Evolutionary conservation across 2,113 vertebrate genomes (phyloP).

Genomic region (Corvus hawaiiensis): DNA sequence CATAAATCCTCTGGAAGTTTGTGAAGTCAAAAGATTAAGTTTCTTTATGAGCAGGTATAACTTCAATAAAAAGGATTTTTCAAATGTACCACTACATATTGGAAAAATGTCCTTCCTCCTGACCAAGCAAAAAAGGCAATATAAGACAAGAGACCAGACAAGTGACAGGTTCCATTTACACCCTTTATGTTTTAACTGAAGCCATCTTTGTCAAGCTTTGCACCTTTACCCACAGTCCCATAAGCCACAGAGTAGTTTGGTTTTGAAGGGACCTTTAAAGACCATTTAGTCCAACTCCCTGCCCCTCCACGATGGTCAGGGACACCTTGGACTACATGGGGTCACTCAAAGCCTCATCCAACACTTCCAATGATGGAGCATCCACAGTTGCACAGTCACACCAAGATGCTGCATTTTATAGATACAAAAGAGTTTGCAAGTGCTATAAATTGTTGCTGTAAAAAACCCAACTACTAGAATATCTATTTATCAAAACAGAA

Average conservation of each 20-base stretch:
- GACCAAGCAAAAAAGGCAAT: background rate
- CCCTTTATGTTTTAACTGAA: background rate
- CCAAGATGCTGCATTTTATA: background rate
- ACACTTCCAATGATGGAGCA: background rate
- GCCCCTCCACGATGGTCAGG: background rate
- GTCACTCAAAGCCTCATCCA: background rate
- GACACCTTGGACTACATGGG: rapidly evolving
- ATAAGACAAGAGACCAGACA: background rate
- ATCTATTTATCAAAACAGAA: background rate
- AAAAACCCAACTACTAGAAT: background rate
- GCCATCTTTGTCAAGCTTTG: background rate
- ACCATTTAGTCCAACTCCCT: background rate
- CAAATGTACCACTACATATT: background rate
- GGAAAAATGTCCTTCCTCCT: background rate
- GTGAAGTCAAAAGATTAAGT: background rate
- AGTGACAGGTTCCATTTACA: background rate
- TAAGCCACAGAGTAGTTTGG: background rate
- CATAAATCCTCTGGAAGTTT: background rate
- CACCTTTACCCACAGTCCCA: background rate
- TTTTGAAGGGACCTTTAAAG: background rate
- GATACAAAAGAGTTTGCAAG: background rate
- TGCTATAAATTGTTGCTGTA: background rate
- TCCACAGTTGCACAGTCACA: background rate
- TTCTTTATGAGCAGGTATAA: background rate
- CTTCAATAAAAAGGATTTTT: background rate